Percentiles rank a stretch among this genome's conserved stretches.
phyloP scores from a whole-genome alignment of 2,113 vertebrate species.

The Loxodonta africana region DNA sequence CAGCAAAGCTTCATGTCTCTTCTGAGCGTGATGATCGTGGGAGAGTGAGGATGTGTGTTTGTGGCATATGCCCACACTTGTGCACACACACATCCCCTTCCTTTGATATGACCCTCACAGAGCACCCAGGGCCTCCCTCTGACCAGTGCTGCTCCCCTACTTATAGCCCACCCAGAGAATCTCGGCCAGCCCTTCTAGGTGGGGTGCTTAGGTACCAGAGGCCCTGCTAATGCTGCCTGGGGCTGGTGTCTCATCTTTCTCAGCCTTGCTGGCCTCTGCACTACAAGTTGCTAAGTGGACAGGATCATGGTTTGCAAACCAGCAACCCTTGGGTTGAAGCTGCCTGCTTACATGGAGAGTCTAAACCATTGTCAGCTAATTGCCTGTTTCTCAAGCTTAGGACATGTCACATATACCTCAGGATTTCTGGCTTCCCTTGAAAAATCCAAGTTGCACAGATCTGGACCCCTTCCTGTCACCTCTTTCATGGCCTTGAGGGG shows the following conservation, averaged over 20 bases:
- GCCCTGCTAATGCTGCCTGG: background rate
- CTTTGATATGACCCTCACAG: background rate
- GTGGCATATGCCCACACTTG: accelerated
- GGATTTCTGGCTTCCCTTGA: background rate
- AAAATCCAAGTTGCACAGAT: background rate
- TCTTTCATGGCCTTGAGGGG: accelerated
- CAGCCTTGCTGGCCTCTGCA: background rate
- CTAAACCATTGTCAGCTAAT: background rate
- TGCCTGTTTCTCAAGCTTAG: background rate
- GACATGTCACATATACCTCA: background rate
- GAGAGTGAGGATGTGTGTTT: too few species aligned
- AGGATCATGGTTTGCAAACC: too few species aligned
- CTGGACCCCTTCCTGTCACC: background rate
- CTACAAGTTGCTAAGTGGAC: background rate
- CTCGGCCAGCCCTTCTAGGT: background rate
- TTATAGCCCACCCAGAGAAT: background rate
- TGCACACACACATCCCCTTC: background rate
- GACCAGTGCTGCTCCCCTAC: background rate
- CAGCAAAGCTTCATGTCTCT: background rate
- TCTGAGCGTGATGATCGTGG: accelerated
- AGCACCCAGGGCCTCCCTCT: background rate
- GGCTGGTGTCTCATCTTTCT: background rate
- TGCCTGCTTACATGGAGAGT: background rate
- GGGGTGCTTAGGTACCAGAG: background rate
- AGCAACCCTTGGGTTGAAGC: background rate